Percentiles rank a stretch among this genome's conserved stretches.
These are phyloP conservation scores for Podiceps cristatus DNA, from an alignment of 2,113 vertebrate species.

Conservation along the genomic window DNA sequence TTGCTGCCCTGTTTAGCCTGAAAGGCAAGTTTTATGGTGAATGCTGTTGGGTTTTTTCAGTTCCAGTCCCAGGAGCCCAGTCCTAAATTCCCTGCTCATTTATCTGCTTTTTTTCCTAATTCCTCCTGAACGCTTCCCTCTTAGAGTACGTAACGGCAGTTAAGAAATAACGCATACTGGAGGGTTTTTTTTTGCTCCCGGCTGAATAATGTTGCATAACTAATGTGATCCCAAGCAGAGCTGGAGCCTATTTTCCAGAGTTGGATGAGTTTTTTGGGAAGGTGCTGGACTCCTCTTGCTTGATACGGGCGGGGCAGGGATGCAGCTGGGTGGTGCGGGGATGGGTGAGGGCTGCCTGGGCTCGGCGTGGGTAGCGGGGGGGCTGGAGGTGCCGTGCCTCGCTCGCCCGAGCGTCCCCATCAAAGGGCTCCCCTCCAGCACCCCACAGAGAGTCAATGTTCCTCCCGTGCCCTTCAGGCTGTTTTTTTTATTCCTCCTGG, in stretches of 20 bases:
- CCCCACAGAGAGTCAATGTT: background rate
- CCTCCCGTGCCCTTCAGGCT: background rate
- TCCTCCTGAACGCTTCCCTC: background rate
- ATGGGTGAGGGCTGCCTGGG: background rate
- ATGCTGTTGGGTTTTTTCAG: background rate
- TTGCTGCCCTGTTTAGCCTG: background rate
- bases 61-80: background rate
- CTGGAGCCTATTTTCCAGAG: background rate
- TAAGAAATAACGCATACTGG: background rate
- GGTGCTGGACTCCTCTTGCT: background rate
- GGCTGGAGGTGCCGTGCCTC: background rate
- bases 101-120: background rate
- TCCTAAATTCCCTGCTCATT: conserved; percentile 8
- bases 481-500: background rate
- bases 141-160: background rate
- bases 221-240: background rate
- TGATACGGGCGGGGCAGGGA: background rate
- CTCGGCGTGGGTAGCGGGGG: background rate
- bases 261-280: background rate
- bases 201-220: background rate
- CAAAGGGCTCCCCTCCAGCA: background rate
- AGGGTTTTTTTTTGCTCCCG: background rate
- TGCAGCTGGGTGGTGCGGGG: background rate
- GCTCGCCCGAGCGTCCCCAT: background rate
- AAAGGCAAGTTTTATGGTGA: background rate